Conservation (phyloP, 2,888 invertebrate species). For the Colletes collaris region DNA sequence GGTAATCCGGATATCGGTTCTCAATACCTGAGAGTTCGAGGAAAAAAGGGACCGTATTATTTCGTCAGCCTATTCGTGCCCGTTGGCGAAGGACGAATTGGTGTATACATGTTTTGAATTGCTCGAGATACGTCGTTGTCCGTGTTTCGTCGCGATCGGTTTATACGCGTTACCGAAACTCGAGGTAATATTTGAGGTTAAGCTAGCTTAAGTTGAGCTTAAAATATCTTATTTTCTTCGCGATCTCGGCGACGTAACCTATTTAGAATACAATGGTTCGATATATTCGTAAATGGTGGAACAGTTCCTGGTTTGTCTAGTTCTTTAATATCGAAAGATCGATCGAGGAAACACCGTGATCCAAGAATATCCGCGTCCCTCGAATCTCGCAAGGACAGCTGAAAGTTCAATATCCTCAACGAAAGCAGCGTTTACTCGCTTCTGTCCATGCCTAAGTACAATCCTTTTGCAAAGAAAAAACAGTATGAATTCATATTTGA, state of each 20-base stretch:
- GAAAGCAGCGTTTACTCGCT: slow-evolving; percentile 14
- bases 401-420: slow-evolving; percentile 49
- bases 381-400: slow-evolving; percentile 36
- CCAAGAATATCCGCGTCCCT: slow-evolving; percentile 43
- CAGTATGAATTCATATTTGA: too few species aligned
- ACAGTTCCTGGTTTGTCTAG: too few species aligned
- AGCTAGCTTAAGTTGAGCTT: too few species aligned
- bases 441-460: not conserved
- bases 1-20: not conserved
- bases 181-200: not conserved
- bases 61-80: too few species aligned
- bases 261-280: too few species aligned
- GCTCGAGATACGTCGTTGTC: not conserved
- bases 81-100: not conserved
- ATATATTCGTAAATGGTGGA: too few species aligned
- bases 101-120: not conserved
- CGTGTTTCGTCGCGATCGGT: not conserved
- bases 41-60: too few species aligned
- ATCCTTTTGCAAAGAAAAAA: not conserved
- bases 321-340: slow-evolving; percentile 6
- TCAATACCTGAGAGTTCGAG: too few species aligned
- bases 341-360: slow-evolving; percentile 6
- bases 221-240: not conserved
- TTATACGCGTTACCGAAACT: not conserved
- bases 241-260: not conserved